phyloP scores from a whole-genome alignment of 1,140 invertebrate genomes.

The Asobara japonica region DNA sequence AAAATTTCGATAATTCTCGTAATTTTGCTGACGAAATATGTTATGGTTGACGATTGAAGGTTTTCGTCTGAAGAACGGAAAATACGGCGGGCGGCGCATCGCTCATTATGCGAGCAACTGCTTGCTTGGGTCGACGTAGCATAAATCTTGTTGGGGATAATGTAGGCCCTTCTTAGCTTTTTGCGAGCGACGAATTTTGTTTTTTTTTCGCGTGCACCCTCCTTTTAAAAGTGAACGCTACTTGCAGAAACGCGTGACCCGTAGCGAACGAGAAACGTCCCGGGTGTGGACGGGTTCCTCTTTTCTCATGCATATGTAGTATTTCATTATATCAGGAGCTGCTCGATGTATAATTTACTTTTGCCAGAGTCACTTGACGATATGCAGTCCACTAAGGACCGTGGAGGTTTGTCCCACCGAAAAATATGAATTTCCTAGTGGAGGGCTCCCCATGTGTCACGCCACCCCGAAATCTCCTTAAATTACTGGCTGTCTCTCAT shows the following conservation, averaged over 20 bases:
- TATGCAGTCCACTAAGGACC: neutral
- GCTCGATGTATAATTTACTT: slow-evolving; percentile 77
- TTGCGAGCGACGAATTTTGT: neutral
- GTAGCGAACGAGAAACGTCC: slow-evolving; percentile 27
- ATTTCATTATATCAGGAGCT: slow-evolving; percentile 75
- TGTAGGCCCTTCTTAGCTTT: too few relatives aligned
- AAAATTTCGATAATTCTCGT: too few relatives aligned
- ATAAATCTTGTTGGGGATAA: too few relatives aligned
- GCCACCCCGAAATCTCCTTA: neutral
- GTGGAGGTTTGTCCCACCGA: neutral
- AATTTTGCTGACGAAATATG: too few relatives aligned
- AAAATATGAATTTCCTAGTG: neutral
- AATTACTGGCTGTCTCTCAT: neutral
- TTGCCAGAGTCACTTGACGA: slow-evolving; percentile 72
- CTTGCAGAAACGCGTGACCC: slow-evolving; percentile 55
- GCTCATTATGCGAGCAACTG: too few relatives aligned
- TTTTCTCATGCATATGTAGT: slow-evolving; percentile 74
- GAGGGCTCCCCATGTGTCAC: neutral
- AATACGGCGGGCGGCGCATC: too few relatives aligned
- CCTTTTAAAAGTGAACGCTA: neutral
- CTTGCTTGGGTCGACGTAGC: too few relatives aligned
- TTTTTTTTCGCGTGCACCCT: neutral
- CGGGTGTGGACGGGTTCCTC: slow-evolving; percentile 41
- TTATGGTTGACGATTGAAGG: too few relatives aligned
- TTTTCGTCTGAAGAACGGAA: too few relatives aligned